Evolutionary conservation across 2,797 vertebrate genomes (phyloP), one percentile per base, ranked within the genome.

Genomic region (Notolepis coatsorum): DNA sequence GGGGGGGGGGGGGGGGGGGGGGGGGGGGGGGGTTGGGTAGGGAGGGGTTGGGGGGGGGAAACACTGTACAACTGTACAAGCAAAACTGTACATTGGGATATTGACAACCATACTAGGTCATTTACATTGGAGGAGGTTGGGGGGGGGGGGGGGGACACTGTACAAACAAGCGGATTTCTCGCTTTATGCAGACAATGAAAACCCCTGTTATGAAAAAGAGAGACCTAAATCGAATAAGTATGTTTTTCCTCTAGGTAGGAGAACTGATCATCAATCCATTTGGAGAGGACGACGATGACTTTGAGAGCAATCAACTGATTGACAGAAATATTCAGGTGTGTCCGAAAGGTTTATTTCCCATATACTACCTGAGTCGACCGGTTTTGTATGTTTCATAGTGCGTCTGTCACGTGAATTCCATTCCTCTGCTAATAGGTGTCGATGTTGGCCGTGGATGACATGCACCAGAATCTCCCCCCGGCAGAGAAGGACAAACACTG

Each of bases 271-370:
- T 97, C 66, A 98, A 97, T 72, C 95, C 96, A 0, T 97, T 97
- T 17, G 95, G 95, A 8, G 96, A 98, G 58, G 96, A 96, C 0
- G 95, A 97, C 0, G 95, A 97, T 0, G 95, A 97, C 73, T 97
- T 98, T 92, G 96, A 98, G 85, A 98, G 95, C 13, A 97, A 97
- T 82, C 90, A 96, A 80, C 84, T 98, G 60, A 97, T 96, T 43
- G 95, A 97, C 69, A 62, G 95, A 56, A 97, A 98, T 80, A 88
- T 97, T 79, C 93, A 97, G 93, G 95, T 96, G 51, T 51, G 7
- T 1, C 9, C 13, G 43, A 4, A 1, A 38, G n/a, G 42, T 10
- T 37, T n/a, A 8, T 35, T 35, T 35, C 13, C 31, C 9, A 13
- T 35, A 35, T 13, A 12, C 31, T 35, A 35, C 31, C 10, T 9